Evolutionary conservation across 2,797 vertebrate species (phyloP).

Genomic region (Anisognathus igniventris): DNA sequence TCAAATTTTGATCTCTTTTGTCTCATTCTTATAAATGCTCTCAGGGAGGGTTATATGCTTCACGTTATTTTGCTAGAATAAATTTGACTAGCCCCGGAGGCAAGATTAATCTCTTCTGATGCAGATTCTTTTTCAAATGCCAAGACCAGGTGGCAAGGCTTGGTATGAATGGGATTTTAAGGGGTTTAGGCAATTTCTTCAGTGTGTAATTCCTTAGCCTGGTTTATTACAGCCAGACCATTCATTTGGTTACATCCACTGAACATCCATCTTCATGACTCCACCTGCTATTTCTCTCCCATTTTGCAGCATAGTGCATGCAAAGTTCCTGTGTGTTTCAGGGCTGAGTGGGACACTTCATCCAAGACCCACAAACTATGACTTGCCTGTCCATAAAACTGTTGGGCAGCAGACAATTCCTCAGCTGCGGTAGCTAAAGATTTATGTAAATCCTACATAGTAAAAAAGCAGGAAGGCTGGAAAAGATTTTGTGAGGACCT

Average conservation of each 20-base stretch:
- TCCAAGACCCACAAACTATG: not conserved
- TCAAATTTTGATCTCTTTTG: conserved; percentile 1
- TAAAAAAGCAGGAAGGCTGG: not conserved
- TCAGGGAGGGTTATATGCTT: not conserved
- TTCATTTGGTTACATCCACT: not conserved
- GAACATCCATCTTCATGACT: not conserved
- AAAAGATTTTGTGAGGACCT: not conserved
- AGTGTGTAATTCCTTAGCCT: not conserved
- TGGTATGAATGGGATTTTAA: not conserved
- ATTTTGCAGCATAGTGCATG: not conserved
- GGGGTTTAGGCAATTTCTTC: not conserved
- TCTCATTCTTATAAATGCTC: not conserved
- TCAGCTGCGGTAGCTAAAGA: not conserved
- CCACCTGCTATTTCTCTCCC: not conserved
- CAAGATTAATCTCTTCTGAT: not conserved
- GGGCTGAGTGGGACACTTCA: not conserved
- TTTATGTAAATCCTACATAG: not conserved
- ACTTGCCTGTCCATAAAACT: not conserved
- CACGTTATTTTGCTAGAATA: not conserved
- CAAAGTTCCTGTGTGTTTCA: not conserved
- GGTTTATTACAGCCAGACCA: not conserved
- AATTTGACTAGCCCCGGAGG: not conserved
- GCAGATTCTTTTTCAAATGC: not conserved
- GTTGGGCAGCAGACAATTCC: not conserved
- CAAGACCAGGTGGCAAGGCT: not conserved